Evolutionary conservation across 1,140 invertebrate species (phyloP).

Genomic region (Saxidomus purpurata): DNA sequence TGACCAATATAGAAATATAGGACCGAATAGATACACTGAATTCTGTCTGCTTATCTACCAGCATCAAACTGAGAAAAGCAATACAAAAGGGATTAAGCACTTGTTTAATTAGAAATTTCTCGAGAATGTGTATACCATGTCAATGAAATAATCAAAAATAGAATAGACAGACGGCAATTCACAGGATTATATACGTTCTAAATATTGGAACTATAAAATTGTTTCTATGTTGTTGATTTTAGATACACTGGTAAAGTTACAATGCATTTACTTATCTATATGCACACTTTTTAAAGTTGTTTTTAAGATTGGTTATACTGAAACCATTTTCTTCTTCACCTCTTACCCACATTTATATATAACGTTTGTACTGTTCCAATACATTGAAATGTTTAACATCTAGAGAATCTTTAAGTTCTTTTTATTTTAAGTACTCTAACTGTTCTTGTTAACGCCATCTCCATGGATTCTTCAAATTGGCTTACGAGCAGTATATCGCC

Average conservation of each 20-base stretch:
- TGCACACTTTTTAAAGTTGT: too few relatives aligned
- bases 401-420: neutral
- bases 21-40: neutral
- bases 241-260: too few relatives aligned
- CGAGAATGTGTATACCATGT: neutral
- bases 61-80: constrained; percentile 2
- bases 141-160: neutral
- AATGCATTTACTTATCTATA: too few relatives aligned
- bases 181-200: too few relatives aligned
- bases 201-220: too few relatives aligned
- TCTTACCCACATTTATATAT: too few relatives aligned
- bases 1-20: constrained; percentile 45
- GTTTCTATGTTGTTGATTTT: too few relatives aligned
- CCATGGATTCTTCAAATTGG: constrained; percentile 55
- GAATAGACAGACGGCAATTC: too few relatives aligned
- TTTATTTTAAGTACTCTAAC: constrained; percentile 32
- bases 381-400: too few relatives aligned
- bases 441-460: constrained; percentile 9
- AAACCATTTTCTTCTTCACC: too few relatives aligned
- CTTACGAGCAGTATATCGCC: constrained; percentile 42
- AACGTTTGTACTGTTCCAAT: too few relatives aligned
- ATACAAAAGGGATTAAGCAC: constrained; percentile 24
- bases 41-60: neutral
- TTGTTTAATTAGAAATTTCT: neutral
- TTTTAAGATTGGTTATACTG: too few relatives aligned